Evolutionary conservation across 2,797 vertebrate genomes (phyloP), one percentile per base, ranked within the genome.

Genomic region (Chrosomus eos): DNA sequence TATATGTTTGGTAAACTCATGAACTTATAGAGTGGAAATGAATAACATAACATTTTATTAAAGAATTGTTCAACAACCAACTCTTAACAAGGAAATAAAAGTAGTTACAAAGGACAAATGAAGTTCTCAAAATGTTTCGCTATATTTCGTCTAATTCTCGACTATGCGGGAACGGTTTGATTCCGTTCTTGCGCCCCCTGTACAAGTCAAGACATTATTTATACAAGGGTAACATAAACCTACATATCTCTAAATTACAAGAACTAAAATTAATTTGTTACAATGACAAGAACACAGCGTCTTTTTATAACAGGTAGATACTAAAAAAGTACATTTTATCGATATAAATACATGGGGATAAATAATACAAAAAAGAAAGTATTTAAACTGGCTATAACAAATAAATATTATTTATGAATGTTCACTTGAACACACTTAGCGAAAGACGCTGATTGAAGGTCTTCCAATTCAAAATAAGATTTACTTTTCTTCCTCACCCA

Each of bases 391-490:
- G 95, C 96, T 98, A 95, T 98, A 97, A 98, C 97, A 97, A 99
- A 99, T 99, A 99, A 99, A 99, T 99, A 99, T 97, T 97, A 98
- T 97, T 96, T 97, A 96, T 97, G 96, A 97, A 97, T 98, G 97
- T 97, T 98, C 96, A 96, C 96, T 96, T 95, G 96, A 97, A 98
- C 97, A 98, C 96, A 93, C 94, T 96, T 96, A 94, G 94, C 95
- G 95, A 97, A 97, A 96, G 94, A 94, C 93, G 8, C 90, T 95
- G 96, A 95, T 96, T 95, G 93, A 93, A 95, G 91, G 91, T 94
- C 97, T 97, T 96, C 95, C 95, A 90, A 93, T 93, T 95, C 93
- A 95, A 96, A 96, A 96, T 95, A 96, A 95, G 91, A 94, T 94
- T 93, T 93, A 85, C 45, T 92, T 93, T 94, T 92, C 88, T 90